phyloP scores from a whole-genome alignment of 1,140 invertebrate species.

The Zaprionus inermis region DNA sequence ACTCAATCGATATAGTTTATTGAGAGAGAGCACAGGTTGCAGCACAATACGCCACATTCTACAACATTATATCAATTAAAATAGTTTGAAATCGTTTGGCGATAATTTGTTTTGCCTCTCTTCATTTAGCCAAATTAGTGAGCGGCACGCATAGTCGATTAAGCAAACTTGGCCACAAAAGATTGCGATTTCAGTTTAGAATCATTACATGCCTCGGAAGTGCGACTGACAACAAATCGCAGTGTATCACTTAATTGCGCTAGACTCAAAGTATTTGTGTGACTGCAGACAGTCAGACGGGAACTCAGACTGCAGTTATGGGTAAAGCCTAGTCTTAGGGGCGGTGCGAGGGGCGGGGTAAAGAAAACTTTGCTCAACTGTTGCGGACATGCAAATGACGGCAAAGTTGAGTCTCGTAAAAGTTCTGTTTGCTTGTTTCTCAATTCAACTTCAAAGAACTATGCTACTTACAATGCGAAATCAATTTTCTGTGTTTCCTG shows the following conservation, averaged over 20 bases:
- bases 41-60: neutral
- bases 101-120: slow-evolving; percentile 57
- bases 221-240: slow-evolving; percentile 25
- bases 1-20: slow-evolving; percentile 24
- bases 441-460: slow-evolving; percentile 65
- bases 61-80: slow-evolving; percentile 73
- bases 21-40: neutral
- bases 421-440: slow-evolving; percentile 57
- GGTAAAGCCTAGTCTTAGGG: slow-evolving; percentile 38
- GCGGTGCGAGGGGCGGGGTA: slow-evolving; percentile 48
- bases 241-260: slow-evolving; percentile 74
- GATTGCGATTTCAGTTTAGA: slow-evolving; percentile 74
- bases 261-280: slow-evolving; percentile 9
- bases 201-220: slow-evolving; percentile 54
- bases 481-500: slow-evolving; percentile 76
- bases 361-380: slow-evolving; percentile 65
- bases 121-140: slow-evolving; percentile 63
- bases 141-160: slow-evolving; percentile 64
- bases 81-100: slow-evolving; percentile 64
- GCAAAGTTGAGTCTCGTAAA: slow-evolving; percentile 54
- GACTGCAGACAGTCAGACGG: neutral
- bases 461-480: slow-evolving; percentile 72
- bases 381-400: slow-evolving; percentile 75
- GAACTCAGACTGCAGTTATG: neutral
- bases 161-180: slow-evolving; percentile 55